Evolutionary conservation across 1,140 invertebrate species (phyloP).

Genomic region (Anoplophora glabripennis): DNA sequence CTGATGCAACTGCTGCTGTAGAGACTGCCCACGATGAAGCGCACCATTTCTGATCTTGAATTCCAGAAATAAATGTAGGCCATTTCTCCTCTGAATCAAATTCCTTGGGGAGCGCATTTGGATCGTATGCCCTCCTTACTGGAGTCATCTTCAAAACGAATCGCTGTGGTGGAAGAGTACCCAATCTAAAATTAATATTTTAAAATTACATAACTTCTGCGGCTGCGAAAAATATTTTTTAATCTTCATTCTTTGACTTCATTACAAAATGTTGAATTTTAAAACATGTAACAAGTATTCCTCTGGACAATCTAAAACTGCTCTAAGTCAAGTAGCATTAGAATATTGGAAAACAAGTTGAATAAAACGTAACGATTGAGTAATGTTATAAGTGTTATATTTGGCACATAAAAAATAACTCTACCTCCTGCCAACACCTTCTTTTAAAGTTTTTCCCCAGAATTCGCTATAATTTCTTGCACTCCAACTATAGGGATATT

Average conservation of each 20-base stretch:
- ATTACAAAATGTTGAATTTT: too few relatives aligned
- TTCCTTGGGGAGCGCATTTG: conserved; percentile 55
- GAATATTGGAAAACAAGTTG: neutral
- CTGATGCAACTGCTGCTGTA: conserved; percentile 75
- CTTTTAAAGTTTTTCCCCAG: conserved; percentile 76
- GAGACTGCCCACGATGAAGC: conserved; percentile 91
- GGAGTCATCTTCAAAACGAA: conserved; percentile 70
- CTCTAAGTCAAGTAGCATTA: neutral
- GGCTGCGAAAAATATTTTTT: too few relatives aligned
- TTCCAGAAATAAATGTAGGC: conserved; percentile 65
- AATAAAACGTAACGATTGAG: neutral
- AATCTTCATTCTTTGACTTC: too few relatives aligned
- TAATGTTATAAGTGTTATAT: conserved; percentile 1
- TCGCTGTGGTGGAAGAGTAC: conserved; percentile 56
- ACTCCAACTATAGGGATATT: conserved; percentile 62
- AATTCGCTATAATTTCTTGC: conserved; percentile 80
- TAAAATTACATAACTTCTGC: neutral
- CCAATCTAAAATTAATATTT: conserved; percentile 38
- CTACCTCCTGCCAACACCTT: conserved; percentile 70
- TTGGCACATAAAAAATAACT: neutral
- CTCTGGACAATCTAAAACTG: neutral
- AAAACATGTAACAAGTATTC: neutral
- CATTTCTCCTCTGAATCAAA: conserved; percentile 78
- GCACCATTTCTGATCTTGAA: conserved; percentile 89
- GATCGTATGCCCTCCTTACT: conserved; percentile 60